Conservation (phyloP, 2,113 vertebrate genomes). For the Perca fluviatilis region DNA sequence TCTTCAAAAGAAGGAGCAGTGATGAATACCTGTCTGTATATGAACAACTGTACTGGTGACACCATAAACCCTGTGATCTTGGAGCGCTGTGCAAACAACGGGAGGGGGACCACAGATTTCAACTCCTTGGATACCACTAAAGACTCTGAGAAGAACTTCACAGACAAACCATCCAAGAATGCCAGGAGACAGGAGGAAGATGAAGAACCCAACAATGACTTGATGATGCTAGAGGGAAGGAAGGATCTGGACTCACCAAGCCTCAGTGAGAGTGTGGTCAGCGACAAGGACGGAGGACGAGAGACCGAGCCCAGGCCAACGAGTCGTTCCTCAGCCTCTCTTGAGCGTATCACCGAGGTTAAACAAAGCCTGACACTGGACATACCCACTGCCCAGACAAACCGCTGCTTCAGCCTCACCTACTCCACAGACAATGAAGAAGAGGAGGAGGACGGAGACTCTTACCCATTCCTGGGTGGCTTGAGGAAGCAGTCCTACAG, state of each 20-base stretch:
- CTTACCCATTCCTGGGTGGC: slow-evolving; percentile 78
- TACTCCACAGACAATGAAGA: slow-evolving; percentile 89
- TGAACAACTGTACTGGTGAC: slow-evolving; percentile 88
- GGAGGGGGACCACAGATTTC: slow-evolving; percentile 38
- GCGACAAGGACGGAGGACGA: slow-evolving; percentile 83
- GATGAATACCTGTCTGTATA: slow-evolving; percentile 83
- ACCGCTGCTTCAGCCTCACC: slow-evolving; percentile 88
- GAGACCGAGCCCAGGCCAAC: slow-evolving; percentile 74
- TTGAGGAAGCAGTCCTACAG: slow-evolving; percentile 79
- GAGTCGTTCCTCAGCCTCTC: slow-evolving; percentile 73
- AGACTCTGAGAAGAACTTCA: slow-evolving; percentile 68
- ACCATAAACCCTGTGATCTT: slow-evolving; percentile 84
- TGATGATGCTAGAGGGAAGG: slow-evolving; percentile 76
- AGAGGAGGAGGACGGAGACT: slow-evolving; percentile 74
- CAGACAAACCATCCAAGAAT: slow-evolving; percentile 68
- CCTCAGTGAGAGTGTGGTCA: slow-evolving; percentile 79
- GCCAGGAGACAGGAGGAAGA: slow-evolving; percentile 67
- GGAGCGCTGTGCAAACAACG: slow-evolving; percentile 67
- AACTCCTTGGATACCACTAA: slow-evolving; percentile 37
- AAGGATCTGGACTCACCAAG: slow-evolving; percentile 82
- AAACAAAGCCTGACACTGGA: slow-evolving; percentile 85
- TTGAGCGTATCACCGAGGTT: slow-evolving; percentile 85
- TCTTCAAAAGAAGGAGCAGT: slow-evolving; percentile 40
- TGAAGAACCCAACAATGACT: slow-evolving; percentile 83
- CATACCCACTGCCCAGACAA: slow-evolving; percentile 88